Conservation (phyloP, 2,113 vertebrate species). For the Brachyhypopomus gauderio region DNA sequence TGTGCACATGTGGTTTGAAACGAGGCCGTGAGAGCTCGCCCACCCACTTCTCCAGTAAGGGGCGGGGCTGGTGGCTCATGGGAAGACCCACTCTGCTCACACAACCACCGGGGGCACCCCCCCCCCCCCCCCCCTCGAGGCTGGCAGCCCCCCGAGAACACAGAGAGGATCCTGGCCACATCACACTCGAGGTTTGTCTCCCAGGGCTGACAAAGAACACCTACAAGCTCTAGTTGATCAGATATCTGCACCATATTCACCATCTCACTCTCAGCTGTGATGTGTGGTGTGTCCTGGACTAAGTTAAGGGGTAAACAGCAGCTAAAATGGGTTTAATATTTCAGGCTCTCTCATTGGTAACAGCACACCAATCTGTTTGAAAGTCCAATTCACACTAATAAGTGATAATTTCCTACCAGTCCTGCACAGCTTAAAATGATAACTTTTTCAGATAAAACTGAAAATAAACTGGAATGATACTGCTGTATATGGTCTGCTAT, state of each 20-base stretch:
- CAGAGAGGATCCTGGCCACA: no score
- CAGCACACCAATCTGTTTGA: not conserved
- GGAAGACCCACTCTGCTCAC: not conserved
- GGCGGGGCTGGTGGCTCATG: not conserved
- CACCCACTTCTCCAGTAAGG: not conserved
- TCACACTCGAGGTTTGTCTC: not conserved
- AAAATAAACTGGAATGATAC: not conserved
- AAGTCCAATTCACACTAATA: not conserved
- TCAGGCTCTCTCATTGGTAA: not conserved
- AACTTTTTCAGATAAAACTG: no score
- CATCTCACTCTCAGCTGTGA: not conserved
- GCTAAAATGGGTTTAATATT: not conserved
- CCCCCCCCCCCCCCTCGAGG: not conserved
- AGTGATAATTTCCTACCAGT: not conserved
- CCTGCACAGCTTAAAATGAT: not conserved
- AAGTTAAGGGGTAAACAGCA: not conserved
- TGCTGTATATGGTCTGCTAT: not conserved
- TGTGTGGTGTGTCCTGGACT: not conserved
- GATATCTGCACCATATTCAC: not conserved
- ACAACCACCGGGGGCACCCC: not conserved
- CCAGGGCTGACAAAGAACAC: no score
- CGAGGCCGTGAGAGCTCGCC: not conserved
- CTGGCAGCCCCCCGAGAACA: no score
- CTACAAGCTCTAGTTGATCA: not conserved
- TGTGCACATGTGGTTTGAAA: not conserved